These are phyloP conservation scores for Agelas oroides DNA, from an alignment of 37 sponge, comb jelly and placozoan genomes.

Conservation along the genomic window DNA sequence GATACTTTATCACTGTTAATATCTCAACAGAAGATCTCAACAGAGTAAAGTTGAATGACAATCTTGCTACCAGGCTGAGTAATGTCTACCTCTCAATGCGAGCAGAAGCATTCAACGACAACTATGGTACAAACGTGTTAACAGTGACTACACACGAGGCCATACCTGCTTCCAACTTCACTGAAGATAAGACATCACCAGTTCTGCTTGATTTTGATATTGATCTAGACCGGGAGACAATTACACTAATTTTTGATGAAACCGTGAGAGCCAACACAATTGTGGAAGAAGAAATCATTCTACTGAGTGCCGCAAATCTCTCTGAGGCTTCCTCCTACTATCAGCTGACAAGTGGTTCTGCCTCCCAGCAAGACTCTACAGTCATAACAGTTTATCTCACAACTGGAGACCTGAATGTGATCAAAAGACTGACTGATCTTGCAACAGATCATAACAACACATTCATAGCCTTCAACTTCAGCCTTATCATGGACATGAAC, in stretches of 20 bases:
- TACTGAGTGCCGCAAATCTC: slow-evolving; percentile 52
- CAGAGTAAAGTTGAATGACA: slow-evolving; percentile 68
- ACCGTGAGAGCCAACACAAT: slow-evolving; percentile 72
- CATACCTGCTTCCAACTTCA: slow-evolving; percentile 60
- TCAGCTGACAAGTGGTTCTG: slow-evolving; percentile 46
- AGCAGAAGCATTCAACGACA: slow-evolving; percentile 83
- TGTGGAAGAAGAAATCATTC: slow-evolving; percentile 53
- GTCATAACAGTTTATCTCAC: slow-evolving; percentile 61
- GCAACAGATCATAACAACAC: slow-evolving; percentile 52
- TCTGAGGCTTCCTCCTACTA: slow-evolving; percentile 23
- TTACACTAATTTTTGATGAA: slow-evolving; percentile 87
- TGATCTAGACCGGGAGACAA: slow-evolving; percentile 58
- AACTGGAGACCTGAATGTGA: slow-evolving; percentile 63
- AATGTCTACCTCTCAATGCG: slow-evolving; percentile 77
- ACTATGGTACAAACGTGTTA: slow-evolving; percentile 71
- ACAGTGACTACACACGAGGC: slow-evolving; percentile 62
- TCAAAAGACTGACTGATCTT: slow-evolving; percentile 63
- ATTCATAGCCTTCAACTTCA: slow-evolving; percentile 63
- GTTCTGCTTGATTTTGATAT: slow-evolving; percentile 66
- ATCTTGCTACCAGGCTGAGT: slow-evolving; percentile 49
- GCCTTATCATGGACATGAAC: slow-evolving; percentile 79
- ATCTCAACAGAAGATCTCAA: slow-evolving; percentile 76
- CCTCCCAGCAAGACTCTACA: slow-evolving; percentile 59
- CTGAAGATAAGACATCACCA: slow-evolving; percentile 72
- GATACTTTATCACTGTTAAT: slow-evolving; percentile 81